phyloP scores from a whole-genome alignment of 2,797 vertebrate species.

The Phalanger gymnotis region DNA sequence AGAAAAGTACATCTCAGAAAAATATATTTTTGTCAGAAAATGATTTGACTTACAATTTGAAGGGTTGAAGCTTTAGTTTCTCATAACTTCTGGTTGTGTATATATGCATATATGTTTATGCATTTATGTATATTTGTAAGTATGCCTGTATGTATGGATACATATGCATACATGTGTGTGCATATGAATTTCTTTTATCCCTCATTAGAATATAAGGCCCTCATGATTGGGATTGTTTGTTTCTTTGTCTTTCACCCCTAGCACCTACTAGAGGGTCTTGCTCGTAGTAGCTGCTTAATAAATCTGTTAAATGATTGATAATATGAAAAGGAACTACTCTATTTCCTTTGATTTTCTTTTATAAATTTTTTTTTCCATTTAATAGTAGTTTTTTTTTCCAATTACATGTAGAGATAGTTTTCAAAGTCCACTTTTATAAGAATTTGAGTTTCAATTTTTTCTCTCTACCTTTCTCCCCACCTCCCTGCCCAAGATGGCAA shows the following conservation, averaged over 20 bases:
- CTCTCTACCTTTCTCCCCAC: no score
- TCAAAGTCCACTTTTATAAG: no score
- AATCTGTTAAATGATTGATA: neutral
- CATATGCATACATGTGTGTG: neutral
- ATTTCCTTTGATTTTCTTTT: neutral
- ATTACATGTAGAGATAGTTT: no score
- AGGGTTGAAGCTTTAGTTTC: neutral
- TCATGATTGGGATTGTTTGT: neutral
- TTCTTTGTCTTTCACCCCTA: neutral
- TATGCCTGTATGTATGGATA: neutral
- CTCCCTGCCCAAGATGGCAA: no score
- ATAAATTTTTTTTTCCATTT: no score
- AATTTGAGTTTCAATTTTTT: no score
- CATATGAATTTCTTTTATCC: neutral
- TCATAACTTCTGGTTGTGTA: neutral
- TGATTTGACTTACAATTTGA: neutral
- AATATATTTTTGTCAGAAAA: neutral
- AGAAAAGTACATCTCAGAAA: neutral
- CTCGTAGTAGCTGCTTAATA: neutral
- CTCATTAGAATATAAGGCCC: neutral
- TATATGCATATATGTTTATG: neutral
- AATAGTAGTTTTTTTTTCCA: no score
- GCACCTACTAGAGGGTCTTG: neutral
- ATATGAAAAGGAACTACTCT: neutral
- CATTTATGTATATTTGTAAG: neutral